phyloP scores from a whole-genome alignment of 2,797 vertebrate genomes.

The Monodelphis domestica region DNA sequence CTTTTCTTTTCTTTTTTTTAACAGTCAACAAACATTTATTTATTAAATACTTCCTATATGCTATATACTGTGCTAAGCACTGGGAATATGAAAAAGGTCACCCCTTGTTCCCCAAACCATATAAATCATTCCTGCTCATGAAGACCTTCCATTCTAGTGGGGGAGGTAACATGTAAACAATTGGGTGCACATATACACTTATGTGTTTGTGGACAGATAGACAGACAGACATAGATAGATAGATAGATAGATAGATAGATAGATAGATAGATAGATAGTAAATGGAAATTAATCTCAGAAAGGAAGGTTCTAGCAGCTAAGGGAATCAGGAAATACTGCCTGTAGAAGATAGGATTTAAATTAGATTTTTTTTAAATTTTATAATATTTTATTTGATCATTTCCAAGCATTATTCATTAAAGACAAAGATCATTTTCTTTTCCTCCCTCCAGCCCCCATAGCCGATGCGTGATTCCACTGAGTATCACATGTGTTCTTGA shows the following conservation, averaged over 20 bases:
- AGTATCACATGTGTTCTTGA: no score
- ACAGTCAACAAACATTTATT: slow-evolving; percentile 13
- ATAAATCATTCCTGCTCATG: neutral
- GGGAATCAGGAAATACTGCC: neutral
- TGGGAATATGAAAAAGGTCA: neutral
- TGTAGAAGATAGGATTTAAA: neutral
- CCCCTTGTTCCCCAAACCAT: no score
- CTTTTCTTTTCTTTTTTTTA: no score
- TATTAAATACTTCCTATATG: neutral
- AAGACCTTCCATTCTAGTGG: neutral
- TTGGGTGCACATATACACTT: neutral
- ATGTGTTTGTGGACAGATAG: no score
- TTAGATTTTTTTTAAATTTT: no score
- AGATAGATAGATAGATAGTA: neutral
- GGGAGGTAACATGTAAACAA: neutral
- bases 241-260: no score
- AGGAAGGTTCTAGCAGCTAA: neutral
- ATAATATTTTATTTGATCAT: no score
- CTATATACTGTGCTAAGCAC: slow-evolving; percentile 1
- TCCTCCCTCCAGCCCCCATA: no score
- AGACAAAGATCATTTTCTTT: no score
- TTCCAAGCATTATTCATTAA: no score
- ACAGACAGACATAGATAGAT: no score
- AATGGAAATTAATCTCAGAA: neutral
- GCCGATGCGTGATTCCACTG: no score